Evolutionary conservation across 2,113 vertebrate genomes (phyloP), one percentile per base, ranked within the genome.

Genomic region (Engraulis encrasicolus): DNA sequence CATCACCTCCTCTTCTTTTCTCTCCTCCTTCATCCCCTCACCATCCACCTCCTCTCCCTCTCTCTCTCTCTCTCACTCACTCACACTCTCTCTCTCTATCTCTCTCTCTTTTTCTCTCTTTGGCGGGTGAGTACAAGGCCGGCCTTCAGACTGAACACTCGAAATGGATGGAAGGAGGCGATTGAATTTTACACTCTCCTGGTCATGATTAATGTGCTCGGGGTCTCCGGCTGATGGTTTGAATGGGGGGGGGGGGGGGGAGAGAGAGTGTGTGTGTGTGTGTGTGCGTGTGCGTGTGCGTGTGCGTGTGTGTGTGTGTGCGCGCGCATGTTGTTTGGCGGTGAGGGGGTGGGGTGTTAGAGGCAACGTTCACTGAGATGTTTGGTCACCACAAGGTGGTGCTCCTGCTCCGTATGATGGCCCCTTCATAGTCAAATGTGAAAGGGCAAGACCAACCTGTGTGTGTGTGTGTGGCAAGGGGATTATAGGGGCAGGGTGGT

Each of bases 171-270:
- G 96, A 97, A 96, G 96, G 96, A 96, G 96, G 95, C 96, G 95
- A 97, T 96, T 97, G 97, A 96, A 97, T 98, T 98, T 97, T 97
- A 97, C 96, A 97, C 96, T 96, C 94, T 93, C 81, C 94, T 96
- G 96, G 93, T 94, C 93, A 94, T 98, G 97, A 98, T 98, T 97
- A 97, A 97, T 98, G 96, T 91, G 92, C 82, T 81, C 90, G 90
- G 91, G 89, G 91, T 27, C 66, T 74, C 66, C 27, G 66, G 27
- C 66, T 74, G 66, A 74, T 74, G 66, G 66, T 31, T 74, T 34
- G 66, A 31, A 27, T 14, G 66, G 31, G 66, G 61, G 27, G 23
- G 14, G 2, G 27, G n/a, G 20, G 61, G 27, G 31, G 61, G 23
- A 11, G 31, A 27, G 58, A 36, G 66, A 74, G 12, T 23, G 27